phyloP scores from a whole-genome alignment of 2,888 invertebrate species.

The Leucophenga maculata region DNA sequence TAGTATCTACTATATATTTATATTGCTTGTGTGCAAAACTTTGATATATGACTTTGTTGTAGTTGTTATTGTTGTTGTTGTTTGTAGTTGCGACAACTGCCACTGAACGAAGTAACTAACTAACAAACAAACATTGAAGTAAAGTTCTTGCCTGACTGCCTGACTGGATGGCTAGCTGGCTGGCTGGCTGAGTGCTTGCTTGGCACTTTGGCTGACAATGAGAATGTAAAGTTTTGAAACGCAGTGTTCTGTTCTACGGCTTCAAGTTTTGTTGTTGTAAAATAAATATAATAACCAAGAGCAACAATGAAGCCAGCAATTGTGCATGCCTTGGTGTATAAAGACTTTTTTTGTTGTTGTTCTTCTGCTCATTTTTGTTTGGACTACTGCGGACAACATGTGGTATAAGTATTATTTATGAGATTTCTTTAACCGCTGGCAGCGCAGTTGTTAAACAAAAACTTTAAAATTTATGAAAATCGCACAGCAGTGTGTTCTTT shows the following conservation, averaged over 20 bases:
- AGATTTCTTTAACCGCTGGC: constrained; percentile 28
- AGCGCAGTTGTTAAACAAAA: constrained; percentile 6
- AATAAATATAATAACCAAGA: not conserved
- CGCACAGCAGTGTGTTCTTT: constrained; percentile 19
- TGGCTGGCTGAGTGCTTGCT: not conserved
- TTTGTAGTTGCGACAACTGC: constrained; percentile 14
- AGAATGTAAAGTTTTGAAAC: not conserved
- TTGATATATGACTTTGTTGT: not conserved
- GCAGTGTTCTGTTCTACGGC: no score
- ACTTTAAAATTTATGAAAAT: constrained; percentile 55
- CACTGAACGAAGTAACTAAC: not conserved
- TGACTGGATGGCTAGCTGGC: constrained; percentile 1
- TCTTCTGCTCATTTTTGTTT: constrained; percentile 8
- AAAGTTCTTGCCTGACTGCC: constrained; percentile 3
- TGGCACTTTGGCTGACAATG: not conserved
- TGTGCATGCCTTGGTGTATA: constrained; percentile 18
- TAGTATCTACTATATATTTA: not conserved
- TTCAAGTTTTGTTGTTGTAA: not conserved
- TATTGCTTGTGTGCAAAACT: not conserved
- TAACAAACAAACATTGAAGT: not conserved
- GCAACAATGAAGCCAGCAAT: not conserved
- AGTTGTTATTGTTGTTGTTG: not conserved
- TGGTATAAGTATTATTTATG: constrained; percentile 55
- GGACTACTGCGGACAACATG: constrained; percentile 46
- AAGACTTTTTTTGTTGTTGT: constrained; percentile 25